Percentiles rank a stretch among this genome's conserved stretches.
Conservation (phyloP, 64 coral and sea anemone species). For the Montipora sp. region DNA sequence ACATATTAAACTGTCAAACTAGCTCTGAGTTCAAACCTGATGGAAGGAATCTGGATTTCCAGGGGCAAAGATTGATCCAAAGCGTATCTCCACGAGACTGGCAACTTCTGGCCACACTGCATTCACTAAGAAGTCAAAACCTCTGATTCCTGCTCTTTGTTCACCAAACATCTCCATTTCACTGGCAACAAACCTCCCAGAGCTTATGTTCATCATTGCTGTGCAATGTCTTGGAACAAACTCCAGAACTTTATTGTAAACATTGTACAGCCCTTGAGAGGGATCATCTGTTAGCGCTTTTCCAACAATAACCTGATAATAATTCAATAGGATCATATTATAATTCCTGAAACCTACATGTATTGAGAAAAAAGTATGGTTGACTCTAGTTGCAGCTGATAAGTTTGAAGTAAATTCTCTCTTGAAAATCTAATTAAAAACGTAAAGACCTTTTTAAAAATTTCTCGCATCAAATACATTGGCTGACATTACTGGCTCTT, state of each 20-base stretch:
- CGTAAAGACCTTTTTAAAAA: too few species aligned
- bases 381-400: too few species aligned
- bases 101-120: constrained; percentile 94
- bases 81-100: constrained; percentile 69
- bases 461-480: too few species aligned
- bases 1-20: neutral
- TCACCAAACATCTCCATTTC: constrained; percentile 46
- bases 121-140: constrained; percentile 97
- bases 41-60: constrained; percentile 96
- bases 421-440: too few species aligned
- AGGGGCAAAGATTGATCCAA: constrained; percentile 96
- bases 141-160: constrained; percentile 81
- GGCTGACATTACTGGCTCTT: too few species aligned
- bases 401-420: too few species aligned
- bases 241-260: constrained; percentile 89
- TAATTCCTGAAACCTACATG: neutral
- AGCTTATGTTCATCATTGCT: constrained; percentile 88
- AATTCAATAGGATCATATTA: neutral
- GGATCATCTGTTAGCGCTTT: constrained; percentile 67
- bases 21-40: constrained; percentile 58
- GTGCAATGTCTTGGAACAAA: constrained; percentile 95
- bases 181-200: constrained; percentile 63
- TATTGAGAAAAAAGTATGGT: neutral
- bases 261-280: constrained; percentile 53
- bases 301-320: constrained; percentile 82